Evolutionary conservation across 1,140 invertebrate genomes (phyloP).

Genomic region (Brachionus angularis): DNA sequence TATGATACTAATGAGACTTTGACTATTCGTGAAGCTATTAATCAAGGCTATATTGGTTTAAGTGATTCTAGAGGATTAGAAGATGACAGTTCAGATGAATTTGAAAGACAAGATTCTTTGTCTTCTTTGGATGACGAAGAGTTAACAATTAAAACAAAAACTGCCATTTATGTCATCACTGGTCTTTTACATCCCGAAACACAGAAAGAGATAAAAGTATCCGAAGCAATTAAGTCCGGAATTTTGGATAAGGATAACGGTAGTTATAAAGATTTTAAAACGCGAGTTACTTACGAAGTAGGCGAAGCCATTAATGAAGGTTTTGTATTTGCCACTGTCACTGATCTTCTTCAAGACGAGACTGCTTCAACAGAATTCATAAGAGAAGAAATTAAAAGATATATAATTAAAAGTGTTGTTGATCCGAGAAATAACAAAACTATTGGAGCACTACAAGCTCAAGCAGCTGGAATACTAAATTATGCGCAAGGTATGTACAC

Average conservation of each 20-base stretch:
- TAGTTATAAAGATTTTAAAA: slow-evolving; percentile 38
- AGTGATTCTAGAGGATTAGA: not conserved
- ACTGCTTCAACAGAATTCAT: slow-evolving; percentile 18
- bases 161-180: slow-evolving; percentile 44
- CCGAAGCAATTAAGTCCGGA: slow-evolving; percentile 37
- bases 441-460: slow-evolving; percentile 41
- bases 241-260: slow-evolving; percentile 43
- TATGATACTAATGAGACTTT: slow-evolving; percentile 17
- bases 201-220: slow-evolving; percentile 44
- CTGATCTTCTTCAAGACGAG: slow-evolving; percentile 22
- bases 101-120: slow-evolving; percentile 20
- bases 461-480: slow-evolving; percentile 40
- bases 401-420: slow-evolving; percentile 43
- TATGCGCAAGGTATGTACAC: slow-evolving; percentile 44
- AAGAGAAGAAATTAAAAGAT: slow-evolving; percentile 23
- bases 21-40: not conserved
- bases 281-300: slow-evolving; percentile 29
- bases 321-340: slow-evolving; percentile 38
- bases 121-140: slow-evolving; percentile 43
- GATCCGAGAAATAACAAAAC: slow-evolving; percentile 5
- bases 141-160: slow-evolving; percentile 44
- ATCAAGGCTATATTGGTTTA: slow-evolving; percentile 1
- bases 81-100: not conserved
- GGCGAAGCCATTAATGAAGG: slow-evolving; percentile 44
- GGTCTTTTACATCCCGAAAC: slow-evolving; percentile 37